These are phyloP conservation scores for Loris lydekkerianus DNA, from an alignment of 2,797 vertebrate genomes.

Conservation along the genomic window DNA sequence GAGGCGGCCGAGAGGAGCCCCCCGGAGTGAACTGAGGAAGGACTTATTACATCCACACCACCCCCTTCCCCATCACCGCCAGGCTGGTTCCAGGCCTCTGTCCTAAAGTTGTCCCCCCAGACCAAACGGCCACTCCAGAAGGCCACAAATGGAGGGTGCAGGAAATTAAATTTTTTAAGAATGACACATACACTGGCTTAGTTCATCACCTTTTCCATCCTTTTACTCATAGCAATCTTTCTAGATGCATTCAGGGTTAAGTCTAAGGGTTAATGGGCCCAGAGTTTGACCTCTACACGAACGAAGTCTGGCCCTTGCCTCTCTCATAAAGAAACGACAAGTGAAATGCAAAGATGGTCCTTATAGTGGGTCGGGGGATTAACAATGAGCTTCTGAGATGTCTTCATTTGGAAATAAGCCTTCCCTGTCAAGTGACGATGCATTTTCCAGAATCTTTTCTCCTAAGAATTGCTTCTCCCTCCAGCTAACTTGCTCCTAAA, in stretches of 20 bases:
- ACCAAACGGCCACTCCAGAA: neutral
- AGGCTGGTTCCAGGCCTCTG: rapidly evolving
- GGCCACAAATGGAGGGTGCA: neutral
- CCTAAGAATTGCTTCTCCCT: neutral
- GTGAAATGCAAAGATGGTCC: neutral
- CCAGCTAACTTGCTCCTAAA: neutral
- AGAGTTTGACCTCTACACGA: neutral
- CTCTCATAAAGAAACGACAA: neutral
- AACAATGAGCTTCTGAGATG: neutral
- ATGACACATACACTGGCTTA: neutral
- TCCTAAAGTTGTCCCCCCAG: neutral
- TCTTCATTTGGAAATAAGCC: conserved; percentile 9
- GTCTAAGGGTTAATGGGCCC: neutral
- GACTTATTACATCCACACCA: neutral
- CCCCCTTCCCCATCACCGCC: rapidly evolving
- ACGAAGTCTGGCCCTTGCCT: neutral
- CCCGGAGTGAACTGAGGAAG: neutral
- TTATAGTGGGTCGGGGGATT: too few relatives aligned
- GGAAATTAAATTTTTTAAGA: conserved; percentile 47
- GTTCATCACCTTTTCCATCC: neutral
- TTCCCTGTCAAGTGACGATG: neutral
- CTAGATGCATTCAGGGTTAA: neutral
- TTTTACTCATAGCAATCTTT: neutral
- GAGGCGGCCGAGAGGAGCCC: neutral
- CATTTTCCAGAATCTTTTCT: neutral